Percentiles rank a stretch among this genome's conserved stretches.
These are phyloP conservation scores for Sarcophaga peregrina DNA, from an alignment of 1,140 invertebrate genomes.

Conservation along the genomic window DNA sequence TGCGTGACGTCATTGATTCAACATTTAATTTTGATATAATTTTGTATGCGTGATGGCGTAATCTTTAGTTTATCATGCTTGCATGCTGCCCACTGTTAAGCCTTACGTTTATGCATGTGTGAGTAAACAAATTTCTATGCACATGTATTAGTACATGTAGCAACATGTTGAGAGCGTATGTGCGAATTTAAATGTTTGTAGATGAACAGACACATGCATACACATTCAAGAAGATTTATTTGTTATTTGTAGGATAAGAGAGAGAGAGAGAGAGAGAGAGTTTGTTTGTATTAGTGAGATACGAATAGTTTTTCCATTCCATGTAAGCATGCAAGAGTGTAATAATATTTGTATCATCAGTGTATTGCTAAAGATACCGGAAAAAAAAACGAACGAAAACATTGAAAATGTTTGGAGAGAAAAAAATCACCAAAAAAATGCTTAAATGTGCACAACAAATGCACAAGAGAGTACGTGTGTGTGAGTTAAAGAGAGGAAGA, in stretches of 20 bases:
- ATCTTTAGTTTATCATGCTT: too few species aligned
- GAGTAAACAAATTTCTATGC: neutral
- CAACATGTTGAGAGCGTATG: neutral
- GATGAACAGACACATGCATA: neutral
- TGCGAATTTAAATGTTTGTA: slow-evolving; percentile 20
- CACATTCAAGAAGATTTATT: neutral
- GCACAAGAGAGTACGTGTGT: slow-evolving; percentile 48
- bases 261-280: neutral
- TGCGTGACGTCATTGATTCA: too few species aligned
- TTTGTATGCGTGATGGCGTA: too few species aligned
- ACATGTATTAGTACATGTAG: neutral
- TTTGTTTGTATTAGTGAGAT: neutral
- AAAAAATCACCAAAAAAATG: neutral
- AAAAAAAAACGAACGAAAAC: neutral
- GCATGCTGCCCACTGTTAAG: neutral
- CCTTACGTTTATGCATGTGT: neutral
- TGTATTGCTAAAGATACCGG: neutral
- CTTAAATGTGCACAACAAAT: slow-evolving; percentile 4
- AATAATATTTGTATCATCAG: slow-evolving; percentile 4
- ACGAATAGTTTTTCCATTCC: neutral
- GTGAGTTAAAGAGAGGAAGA: neutral
- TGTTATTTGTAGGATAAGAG: neutral
- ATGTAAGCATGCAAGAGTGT: slow-evolving; percentile 8
- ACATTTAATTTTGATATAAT: too few species aligned
- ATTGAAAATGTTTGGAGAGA: neutral